phyloP scores from a whole-genome alignment of 2,797 vertebrate genomes.

The Salmo trutta region DNA sequence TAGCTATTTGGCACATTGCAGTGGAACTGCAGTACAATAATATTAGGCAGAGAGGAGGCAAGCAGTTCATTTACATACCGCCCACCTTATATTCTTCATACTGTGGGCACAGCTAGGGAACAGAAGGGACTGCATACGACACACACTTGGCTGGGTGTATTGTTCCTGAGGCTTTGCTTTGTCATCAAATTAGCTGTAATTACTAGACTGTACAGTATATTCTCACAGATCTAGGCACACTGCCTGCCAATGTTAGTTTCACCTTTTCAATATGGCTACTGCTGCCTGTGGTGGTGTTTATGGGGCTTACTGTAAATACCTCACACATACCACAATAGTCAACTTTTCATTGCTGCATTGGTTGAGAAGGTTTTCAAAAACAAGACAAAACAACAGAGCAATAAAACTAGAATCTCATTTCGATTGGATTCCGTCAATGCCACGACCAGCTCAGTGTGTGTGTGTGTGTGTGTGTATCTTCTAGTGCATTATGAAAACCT shows the following conservation, averaged over 20 bases:
- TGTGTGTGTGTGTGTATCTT: not conserved
- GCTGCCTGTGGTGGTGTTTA: no score
- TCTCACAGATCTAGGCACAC: not conserved
- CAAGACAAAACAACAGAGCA: not conserved
- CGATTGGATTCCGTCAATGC: not conserved
- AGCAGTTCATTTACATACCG: not conserved
- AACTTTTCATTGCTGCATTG: not conserved
- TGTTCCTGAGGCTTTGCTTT: not conserved
- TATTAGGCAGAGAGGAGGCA: not conserved
- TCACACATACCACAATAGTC: not conserved
- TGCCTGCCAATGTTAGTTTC: no score
- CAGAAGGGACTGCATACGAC: not conserved
- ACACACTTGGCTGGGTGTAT: not conserved
- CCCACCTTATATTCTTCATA: not conserved
- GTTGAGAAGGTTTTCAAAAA: not conserved
- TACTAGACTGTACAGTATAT: not conserved
- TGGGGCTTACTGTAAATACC: not conserved
- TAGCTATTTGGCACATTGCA: not conserved
- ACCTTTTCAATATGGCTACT: no score
- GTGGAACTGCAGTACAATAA: not conserved
- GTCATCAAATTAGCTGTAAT: constrained; percentile 6
- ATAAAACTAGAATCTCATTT: no score
- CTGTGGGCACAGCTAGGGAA: not conserved
- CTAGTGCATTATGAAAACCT: not conserved
- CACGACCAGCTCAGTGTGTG: not conserved